A percentile compares a stretch with the other conserved stretches of the same genome.
Conservation (phyloP, 2,888 invertebrate species). For the Mythimna pallens region DNA sequence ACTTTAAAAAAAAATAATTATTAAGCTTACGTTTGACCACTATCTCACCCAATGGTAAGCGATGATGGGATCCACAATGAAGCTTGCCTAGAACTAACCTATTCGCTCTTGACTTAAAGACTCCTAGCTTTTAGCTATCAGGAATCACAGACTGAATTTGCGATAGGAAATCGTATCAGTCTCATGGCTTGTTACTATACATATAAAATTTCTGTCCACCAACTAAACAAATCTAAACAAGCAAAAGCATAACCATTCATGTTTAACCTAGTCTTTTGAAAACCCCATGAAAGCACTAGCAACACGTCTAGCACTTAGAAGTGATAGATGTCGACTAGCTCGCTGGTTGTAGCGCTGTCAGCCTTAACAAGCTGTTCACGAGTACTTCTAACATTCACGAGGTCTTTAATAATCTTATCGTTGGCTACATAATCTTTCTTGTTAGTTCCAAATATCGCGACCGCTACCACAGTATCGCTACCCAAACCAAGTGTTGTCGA, state of each 20-base stretch:
- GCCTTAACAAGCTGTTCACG: slow-evolving; percentile 19
- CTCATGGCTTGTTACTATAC: background rate
- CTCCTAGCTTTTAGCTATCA: too few species aligned
- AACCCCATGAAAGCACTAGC: slow-evolving; percentile 1
- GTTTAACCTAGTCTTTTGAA: background rate
- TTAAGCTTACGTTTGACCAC: too few species aligned
- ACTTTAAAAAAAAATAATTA: too few species aligned
- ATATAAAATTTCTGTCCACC: background rate
- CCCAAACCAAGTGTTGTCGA: slow-evolving; percentile 59
- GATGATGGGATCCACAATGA: too few species aligned
- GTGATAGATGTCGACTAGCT: slow-evolving; percentile 7
- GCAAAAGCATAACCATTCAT: background rate
- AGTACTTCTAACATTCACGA: slow-evolving; percentile 4
- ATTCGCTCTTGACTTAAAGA: too few species aligned
- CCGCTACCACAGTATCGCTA: slow-evolving; percentile 14
- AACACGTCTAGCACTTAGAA: slow-evolving; percentile 1
- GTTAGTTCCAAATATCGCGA: slow-evolving; percentile 31
- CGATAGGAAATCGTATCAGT: too few species aligned
- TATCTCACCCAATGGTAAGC: too few species aligned
- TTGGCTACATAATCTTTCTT: slow-evolving; percentile 4
- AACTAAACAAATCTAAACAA: background rate
- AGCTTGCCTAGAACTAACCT: too few species aligned
- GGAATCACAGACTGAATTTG: too few species aligned
- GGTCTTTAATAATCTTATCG: slow-evolving; percentile 23
- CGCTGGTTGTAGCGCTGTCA: slow-evolving; percentile 6